Evolutionary conservation across 2,888 invertebrate genomes (phyloP), one percentile per base, ranked within the genome.

Genomic region (Aphodius sticticus): DNA sequence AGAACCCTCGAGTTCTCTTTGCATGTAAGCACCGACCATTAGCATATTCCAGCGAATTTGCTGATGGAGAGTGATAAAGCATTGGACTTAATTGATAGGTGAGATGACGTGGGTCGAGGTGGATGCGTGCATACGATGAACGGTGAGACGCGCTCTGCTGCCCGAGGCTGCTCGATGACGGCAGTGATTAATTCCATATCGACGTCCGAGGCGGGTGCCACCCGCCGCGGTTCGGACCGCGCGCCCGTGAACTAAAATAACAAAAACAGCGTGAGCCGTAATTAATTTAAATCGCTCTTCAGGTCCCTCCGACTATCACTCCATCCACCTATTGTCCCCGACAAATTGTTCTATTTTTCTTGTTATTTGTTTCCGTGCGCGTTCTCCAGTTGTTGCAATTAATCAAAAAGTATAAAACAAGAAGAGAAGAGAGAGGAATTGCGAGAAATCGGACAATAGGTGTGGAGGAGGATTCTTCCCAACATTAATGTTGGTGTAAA

Each of bases 221-320:
- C 86, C 87, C 84, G 85, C 84, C 77, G 87, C 78, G 85, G 80
- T 81, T 83, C 83, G 85, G 85, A 85, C 86, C 86, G 84, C 84
- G 85, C 53, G 84, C 85, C 86, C 86, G 85, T 84, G 86, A 86
- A 85, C 86, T 86, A 85, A 87, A 88, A 88, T 87, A 87, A 87
- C 87, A 86, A 86, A 86, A 88, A 85, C 88, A 87, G 88, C 87
- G 84, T 86, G 87, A 86, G 85, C 81, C 84, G 84, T 87, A 87
- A 87, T 87, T 87, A 88, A 87, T 88, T 87, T 87, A 86, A 87
- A 87, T 87, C 84, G 85, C 53, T 53, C 53, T 53, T 53, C 53
- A 53, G 53, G 53, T 53, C 53, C 53, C 9, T 53, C 7, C 53
- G 53, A 53, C 53, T 53, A 53, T 53, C 53, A 53, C 53, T 12